Evolutionary conservation across 1,140 invertebrate genomes (phyloP).

Genomic region (Contarinia nasturtii): DNA sequence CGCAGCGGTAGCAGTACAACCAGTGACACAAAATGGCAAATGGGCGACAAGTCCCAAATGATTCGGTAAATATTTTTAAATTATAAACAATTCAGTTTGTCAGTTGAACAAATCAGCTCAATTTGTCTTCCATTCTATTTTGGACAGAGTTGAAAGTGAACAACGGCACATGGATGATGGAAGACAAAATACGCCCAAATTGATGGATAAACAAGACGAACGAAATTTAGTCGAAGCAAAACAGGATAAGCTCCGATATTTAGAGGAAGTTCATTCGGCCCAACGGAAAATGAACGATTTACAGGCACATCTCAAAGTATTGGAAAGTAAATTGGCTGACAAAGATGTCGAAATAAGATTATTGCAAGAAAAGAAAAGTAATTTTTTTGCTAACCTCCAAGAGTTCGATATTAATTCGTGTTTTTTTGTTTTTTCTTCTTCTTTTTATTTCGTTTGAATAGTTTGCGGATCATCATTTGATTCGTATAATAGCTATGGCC

Average conservation of each 20-base stretch:
- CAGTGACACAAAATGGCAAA: constrained; percentile 3
- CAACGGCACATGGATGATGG: constrained; percentile 73
- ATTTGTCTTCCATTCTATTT: constrained; percentile 1
- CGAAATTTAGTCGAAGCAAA: constrained; percentile 69
- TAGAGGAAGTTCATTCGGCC: constrained; percentile 67
- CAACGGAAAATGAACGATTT: constrained; percentile 68
- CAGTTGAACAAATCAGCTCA: too few relatives aligned
- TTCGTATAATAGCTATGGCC: constrained; percentile 3
- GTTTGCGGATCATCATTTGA: constrained; percentile 4
- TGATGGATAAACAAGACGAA: constrained; percentile 39
- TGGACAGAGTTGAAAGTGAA: constrained; percentile 42
- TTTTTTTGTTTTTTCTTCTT: background rate
- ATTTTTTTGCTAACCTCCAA: too few relatives aligned
- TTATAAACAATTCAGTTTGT: too few relatives aligned
- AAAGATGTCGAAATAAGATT: constrained; percentile 2
- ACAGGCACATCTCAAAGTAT: constrained; percentile 30
- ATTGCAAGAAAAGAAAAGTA: constrained; percentile 5
- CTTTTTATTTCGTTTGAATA: background rate
- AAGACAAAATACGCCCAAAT: constrained; percentile 43
- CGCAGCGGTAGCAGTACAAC: background rate
- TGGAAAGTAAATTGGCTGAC: constrained; percentile 5
- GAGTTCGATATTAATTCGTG: too few relatives aligned
- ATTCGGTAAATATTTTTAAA: constrained; percentile 4
- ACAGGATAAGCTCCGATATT: constrained; percentile 68
- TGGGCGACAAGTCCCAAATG: constrained; percentile 4